Evolutionary conservation across 1,140 invertebrate genomes (phyloP).

Genomic region (Acromyrmex echinatior): DNA sequence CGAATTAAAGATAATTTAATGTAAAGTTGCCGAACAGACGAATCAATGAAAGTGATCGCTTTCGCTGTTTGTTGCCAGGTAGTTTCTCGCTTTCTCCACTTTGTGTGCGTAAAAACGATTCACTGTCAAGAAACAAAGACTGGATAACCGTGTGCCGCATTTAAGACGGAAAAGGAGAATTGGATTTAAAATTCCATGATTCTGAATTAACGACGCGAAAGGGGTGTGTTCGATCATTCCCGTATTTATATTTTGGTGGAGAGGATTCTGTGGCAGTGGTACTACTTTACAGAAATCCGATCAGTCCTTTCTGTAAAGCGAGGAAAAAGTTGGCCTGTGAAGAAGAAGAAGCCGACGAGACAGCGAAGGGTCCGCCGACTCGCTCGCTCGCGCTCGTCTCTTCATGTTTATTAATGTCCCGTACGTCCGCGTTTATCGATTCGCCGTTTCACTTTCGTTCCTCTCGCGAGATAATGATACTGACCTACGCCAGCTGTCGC

Average conservation of each 20-base stretch:
- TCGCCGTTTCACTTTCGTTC: slow-evolving; percentile 81
- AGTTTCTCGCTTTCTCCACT: slow-evolving; percentile 36
- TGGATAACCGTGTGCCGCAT: background rate
- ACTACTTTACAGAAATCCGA: slow-evolving; percentile 38
- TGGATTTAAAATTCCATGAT: slow-evolving; percentile 30
- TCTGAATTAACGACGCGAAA: slow-evolving; percentile 25
- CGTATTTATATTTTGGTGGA: slow-evolving; percentile 27
- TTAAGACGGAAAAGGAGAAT: background rate
- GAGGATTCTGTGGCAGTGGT: slow-evolving; percentile 19
- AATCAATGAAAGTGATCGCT: slow-evolving; percentile 31
- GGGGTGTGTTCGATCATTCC: background rate
- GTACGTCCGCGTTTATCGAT: slow-evolving; percentile 79
- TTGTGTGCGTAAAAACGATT: slow-evolving; percentile 11
- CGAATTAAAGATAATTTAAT: background rate
- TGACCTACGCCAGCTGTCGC: slow-evolving; percentile 82
- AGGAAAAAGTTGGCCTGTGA: slow-evolving; percentile 20
- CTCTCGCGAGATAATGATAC: slow-evolving; percentile 81
- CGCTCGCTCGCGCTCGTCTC: slow-evolving; percentile 61
- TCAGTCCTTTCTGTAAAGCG: slow-evolving; percentile 43
- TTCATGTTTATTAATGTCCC: slow-evolving; percentile 83
- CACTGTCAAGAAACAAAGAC: background rate
- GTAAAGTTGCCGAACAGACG: background rate
- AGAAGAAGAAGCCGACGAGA: slow-evolving; percentile 35
- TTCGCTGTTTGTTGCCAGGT: slow-evolving; percentile 32
- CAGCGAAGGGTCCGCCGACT: slow-evolving; percentile 16